Evolutionary conservation across 1,140 invertebrate species (phyloP).

Genomic region (Drosophila arawakana): DNA sequence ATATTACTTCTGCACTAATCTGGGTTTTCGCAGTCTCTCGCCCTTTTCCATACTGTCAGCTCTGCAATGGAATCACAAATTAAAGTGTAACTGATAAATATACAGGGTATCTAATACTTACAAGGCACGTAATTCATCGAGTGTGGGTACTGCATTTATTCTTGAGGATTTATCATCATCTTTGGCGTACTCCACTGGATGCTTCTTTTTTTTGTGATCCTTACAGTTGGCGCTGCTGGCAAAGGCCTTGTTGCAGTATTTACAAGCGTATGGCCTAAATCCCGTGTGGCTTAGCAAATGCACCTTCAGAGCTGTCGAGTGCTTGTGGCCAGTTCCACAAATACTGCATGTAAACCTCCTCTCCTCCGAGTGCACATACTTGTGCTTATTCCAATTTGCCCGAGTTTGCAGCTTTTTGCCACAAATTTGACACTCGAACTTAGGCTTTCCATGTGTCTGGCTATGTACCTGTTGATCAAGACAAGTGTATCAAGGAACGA

Average conservation of each 20-base stretch:
- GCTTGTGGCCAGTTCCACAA: constrained; percentile 71
- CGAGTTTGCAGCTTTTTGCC: constrained; percentile 85
- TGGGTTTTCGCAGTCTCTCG: constrained; percentile 26
- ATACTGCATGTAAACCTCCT: constrained; percentile 81
- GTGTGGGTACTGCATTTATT: constrained; percentile 64
- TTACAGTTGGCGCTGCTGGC: constrained; percentile 85
- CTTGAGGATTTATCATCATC: constrained; percentile 53
- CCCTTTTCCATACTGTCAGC: constrained; percentile 37
- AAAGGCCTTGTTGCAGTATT: constrained; percentile 85
- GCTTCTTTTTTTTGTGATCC: constrained; percentile 85
- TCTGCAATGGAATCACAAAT: constrained; percentile 20
- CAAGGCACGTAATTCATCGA: constrained; percentile 72
- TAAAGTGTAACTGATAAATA: not conserved
- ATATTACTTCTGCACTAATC: not conserved
- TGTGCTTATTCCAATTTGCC: constrained; percentile 84
- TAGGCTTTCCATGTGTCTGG: constrained; percentile 83
- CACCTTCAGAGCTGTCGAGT: constrained; percentile 84
- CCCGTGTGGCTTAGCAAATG: constrained; percentile 85
- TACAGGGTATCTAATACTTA: constrained; percentile 33
- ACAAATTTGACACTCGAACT: constrained; percentile 84
- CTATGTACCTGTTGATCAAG: constrained; percentile 47
- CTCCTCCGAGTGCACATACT: constrained; percentile 85
- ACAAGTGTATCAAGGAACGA: not conserved
- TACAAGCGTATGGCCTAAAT: constrained; percentile 84
- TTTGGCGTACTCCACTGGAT: constrained; percentile 79